Evolutionary conservation across 2,113 vertebrate genomes (phyloP), one percentile per base, ranked within the genome.

Genomic region (Pituophis catenifer): DNA sequence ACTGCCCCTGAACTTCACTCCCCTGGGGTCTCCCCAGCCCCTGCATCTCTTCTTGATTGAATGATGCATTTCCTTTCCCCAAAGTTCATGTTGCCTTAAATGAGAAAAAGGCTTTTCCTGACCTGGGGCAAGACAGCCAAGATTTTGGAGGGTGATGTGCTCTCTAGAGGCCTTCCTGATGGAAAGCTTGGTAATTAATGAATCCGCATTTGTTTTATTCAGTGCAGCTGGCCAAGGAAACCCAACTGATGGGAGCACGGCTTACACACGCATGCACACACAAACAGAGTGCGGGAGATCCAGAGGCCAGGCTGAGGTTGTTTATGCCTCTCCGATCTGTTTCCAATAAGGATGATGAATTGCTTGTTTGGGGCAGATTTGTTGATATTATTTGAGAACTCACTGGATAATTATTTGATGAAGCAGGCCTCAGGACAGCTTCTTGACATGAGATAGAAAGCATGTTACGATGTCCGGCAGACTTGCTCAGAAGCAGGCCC

Each of bases 181-280:
- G 88, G 53, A 89, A 65, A 85, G 50, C 81, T 87, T 65, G 52
- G 33, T 94, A 94, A 94, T 94, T 90, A 92, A 92, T 90, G 93
- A 87, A 92, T 65, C 89, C 17, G 33, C 6, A 33, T 87, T 94
- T 65, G 81, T 85, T 94, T 94, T 94, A 94, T 94, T 94, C 75
- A 70, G 23, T 62, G 75, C 93, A 94, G 91, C 93, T 94, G 93
- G 93, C 91, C 26, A 90, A 90, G 91, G 88, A 92, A 94, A 90
- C 88, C 52, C 91, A 92, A 87, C 91, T 52, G 57, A 90, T 87
- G 91, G 57, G 75, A 94, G 58, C 50, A 86, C 21, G 13, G 33
- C 88, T 29, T 52, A 53, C 33, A 88, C 26, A 88, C 21, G 23
- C 59, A 70, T 19, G 38, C 88, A 89, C n/a, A 70, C 19, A 92